phyloP scores from a whole-genome alignment of 1,140 invertebrate species.

The Tyrophagus putrescentiae region DNA sequence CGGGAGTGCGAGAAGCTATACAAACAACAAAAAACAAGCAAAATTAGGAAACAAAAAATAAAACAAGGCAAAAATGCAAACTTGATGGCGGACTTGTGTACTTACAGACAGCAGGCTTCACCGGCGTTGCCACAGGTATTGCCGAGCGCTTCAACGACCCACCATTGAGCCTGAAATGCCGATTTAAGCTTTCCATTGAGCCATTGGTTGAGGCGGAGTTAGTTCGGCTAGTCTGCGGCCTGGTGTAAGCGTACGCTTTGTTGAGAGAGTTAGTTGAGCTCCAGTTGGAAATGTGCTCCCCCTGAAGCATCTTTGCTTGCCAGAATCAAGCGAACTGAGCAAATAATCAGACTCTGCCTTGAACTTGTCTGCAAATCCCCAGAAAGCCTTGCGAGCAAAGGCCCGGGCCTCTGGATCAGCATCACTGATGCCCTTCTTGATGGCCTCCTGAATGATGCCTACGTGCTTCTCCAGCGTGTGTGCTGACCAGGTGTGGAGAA shows the following conservation, averaged over 20 bases:
- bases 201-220: slow-evolving; percentile 8
- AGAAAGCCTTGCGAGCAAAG: slow-evolving; percentile 51
- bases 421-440: slow-evolving; percentile 77
- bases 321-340: slow-evolving; percentile 61
- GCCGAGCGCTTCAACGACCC: background rate
- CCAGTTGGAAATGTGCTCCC: slow-evolving; percentile 35
- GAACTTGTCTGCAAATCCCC: slow-evolving; percentile 76
- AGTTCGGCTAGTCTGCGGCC: slow-evolving; percentile 6
- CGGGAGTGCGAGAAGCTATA: slow-evolving; percentile 31
- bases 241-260: background rate
- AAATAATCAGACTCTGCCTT: slow-evolving; percentile 71
- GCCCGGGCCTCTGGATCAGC: slow-evolving; percentile 71
- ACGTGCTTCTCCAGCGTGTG: slow-evolving; percentile 66
- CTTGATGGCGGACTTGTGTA: background rate
- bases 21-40: background rate
- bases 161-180: slow-evolving; percentile 5
- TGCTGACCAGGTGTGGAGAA: slow-evolving; percentile 70
- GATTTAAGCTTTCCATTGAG: slow-evolving; percentile 18
- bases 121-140: slow-evolving; percentile 12
- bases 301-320: slow-evolving; percentile 66
- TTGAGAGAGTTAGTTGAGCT: slow-evolving; percentile 19
- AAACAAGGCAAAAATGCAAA: background rate
- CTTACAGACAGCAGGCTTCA: background rate
- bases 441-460: slow-evolving; percentile 56
- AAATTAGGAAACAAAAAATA: slow-evolving; percentile 14